Evolutionary conservation across 2,797 vertebrate genomes (phyloP).

Genomic region (Danionella dracula): DNA sequence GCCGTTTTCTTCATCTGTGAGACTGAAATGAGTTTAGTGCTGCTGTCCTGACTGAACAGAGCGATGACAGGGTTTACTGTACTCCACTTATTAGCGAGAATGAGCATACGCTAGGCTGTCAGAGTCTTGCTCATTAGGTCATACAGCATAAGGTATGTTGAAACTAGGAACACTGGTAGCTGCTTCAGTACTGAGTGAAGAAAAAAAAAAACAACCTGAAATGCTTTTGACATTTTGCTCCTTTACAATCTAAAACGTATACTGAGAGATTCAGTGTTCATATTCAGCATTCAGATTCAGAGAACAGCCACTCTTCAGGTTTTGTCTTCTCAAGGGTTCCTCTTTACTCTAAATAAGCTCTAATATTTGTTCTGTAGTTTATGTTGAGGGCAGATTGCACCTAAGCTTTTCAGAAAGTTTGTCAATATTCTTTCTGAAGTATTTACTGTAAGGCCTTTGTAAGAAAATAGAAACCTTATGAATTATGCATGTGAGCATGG

Average conservation of each 20-base stretch:
- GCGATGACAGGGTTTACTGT: constrained; percentile 13
- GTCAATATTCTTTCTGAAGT: constrained; percentile 19
- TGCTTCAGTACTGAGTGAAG: not conserved
- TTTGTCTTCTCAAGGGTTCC: not conserved
- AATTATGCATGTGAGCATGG: constrained; percentile 38
- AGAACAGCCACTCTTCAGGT: not conserved
- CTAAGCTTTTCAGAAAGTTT: constrained; percentile 6
- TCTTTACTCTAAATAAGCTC: not conserved
- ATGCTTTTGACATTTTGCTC: not conserved
- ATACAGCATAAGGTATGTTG: constrained; percentile 1
- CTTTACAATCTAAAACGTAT: not conserved
- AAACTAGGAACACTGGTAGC: constrained; percentile 19
- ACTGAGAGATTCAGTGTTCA: not conserved
- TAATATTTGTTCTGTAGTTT: not conserved
- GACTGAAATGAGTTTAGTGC: constrained; percentile 32
- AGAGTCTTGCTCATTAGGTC: constrained; percentile 30
- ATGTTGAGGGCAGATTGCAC: not conserved
- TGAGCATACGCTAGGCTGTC: constrained; percentile 12
- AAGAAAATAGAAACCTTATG: constrained; percentile 27
- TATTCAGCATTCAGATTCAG: no score
- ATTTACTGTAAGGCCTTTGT: constrained; percentile 36
- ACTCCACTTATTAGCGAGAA: constrained; percentile 31
- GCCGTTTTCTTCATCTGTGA: constrained; percentile 22
- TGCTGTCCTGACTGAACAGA: not conserved
- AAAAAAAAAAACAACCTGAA: no score